Evolutionary conservation across 2,888 invertebrate genomes (phyloP).

Genomic region (Eristalinus sepulchralis): DNA sequence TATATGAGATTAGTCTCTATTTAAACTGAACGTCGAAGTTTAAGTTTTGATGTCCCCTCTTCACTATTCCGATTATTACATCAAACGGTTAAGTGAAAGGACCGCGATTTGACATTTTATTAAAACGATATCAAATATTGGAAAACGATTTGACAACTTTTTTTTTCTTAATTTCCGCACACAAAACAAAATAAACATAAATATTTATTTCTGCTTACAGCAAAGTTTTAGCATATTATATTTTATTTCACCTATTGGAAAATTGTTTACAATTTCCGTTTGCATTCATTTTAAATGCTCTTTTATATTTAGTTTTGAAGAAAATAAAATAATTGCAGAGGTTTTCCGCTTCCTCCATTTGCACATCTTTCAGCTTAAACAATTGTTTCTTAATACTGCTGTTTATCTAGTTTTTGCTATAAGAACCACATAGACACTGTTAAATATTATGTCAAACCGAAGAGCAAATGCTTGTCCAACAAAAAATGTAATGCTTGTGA

Average conservation of each 20-base stretch:
- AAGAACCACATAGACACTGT: conserved; percentile 29
- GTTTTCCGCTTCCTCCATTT: conserved; percentile 67
- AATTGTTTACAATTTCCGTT: conserved; percentile 63
- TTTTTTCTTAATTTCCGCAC: conserved; percentile 51
- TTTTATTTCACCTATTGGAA: conserved; percentile 55
- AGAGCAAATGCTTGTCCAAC: conserved; percentile 30
- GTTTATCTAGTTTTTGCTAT: conserved; percentile 51
- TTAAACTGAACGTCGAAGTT: conserved; percentile 10
- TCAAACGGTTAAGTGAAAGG: conserved; percentile 23
- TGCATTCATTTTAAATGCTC: conserved; percentile 58
- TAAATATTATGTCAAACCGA: conserved; percentile 19
- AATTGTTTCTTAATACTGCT: conserved; percentile 56
- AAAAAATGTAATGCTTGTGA: conserved; percentile 10
- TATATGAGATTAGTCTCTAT: conserved; percentile 15
- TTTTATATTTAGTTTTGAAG: conserved; percentile 63
- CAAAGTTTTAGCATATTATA: conserved; percentile 51
- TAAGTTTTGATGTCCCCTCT: conserved; percentile 13
- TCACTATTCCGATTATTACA: conserved; percentile 56
- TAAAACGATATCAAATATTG: conserved; percentile 33
- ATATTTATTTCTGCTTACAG: conserved; percentile 60
- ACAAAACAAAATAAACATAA: conserved; percentile 68
- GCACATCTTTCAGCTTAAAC: conserved; percentile 52
- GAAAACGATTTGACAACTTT: conserved; percentile 55
- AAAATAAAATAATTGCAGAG: conserved; percentile 56
- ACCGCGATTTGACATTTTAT: conserved; percentile 53